Percentiles rank a stretch among this genome's conserved stretches.
phyloP scores from a whole-genome alignment of 2,888 invertebrate species.

The Drosophila quinaria region DNA sequence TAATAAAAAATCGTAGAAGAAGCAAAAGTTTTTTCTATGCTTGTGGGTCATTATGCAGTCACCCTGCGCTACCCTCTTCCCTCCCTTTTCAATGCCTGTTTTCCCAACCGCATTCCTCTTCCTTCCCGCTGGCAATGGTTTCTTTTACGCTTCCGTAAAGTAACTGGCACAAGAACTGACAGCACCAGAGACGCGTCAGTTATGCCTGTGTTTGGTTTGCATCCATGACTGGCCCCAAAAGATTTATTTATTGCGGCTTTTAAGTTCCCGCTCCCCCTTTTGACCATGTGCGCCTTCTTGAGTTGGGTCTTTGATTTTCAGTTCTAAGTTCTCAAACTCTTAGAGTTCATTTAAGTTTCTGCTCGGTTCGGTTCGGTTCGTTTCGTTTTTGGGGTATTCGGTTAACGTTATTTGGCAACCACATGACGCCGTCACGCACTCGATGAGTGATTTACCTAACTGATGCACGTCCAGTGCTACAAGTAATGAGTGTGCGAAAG shows the following conservation, averaged over 20 bases:
- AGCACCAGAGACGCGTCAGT: conserved; percentile 63
- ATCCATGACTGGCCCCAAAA: conserved; percentile 63
- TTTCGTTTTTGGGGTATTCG: conserved; percentile 1
- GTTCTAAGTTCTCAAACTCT: conserved; percentile 15
- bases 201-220: conserved; percentile 51
- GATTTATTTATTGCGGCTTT: conserved; percentile 80
- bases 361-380: neutral
- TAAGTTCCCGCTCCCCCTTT: conserved; percentile 44
- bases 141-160: conserved; percentile 51
- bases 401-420: conserved; percentile 34
- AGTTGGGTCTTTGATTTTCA: conserved; percentile 59
- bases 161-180: conserved; percentile 62
- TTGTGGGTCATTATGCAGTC: conserved; percentile 79
- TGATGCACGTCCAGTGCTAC: conserved; percentile 60
- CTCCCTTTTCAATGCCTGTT: neutral
- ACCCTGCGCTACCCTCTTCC: conserved; percentile 7
- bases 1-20: conserved; percentile 10
- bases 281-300: conserved; percentile 30
- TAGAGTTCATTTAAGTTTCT: neutral
- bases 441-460: conserved; percentile 65
- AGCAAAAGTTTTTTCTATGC: conserved; percentile 54
- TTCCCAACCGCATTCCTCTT: conserved; percentile 11
- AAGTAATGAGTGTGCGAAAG: conserved; percentile 43
- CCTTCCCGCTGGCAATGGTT: conserved; percentile 25
- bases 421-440: conserved; percentile 45